Evolutionary conservation across 2,113 vertebrate species (phyloP), one percentile per base, ranked within the genome.

Genomic region (Trachemys scripta): DNA sequence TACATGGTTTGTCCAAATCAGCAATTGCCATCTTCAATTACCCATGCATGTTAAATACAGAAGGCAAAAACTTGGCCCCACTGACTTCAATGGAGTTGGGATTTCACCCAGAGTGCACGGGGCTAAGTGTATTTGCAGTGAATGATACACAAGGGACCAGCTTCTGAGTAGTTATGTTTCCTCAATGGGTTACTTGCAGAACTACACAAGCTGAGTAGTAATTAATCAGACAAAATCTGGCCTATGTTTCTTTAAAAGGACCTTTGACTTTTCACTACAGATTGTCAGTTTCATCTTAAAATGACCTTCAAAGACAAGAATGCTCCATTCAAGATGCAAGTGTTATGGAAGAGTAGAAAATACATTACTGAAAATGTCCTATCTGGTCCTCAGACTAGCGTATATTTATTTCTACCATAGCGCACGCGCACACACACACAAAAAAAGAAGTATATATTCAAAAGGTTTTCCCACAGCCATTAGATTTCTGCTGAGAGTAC

Each of bases 181-280:
- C 65, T n/a, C 65, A 69, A 9, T n/a, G 35, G 16, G 17, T n/a
- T 72, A 22, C 35, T 22, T 38, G 19, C 65, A 72, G 65, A 29
- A 42, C 78, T n/a, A 81, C 50, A 50, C n/a, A 50, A 11, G 50
- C 29, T 49, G 25, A 85, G 80, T 56, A 51, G 42, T 81, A 86
- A 76, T 31, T 12, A 82, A 6, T 9, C 54, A 31, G 81, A 87
- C 65, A 38, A 88, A 65, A 29, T 22, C 50, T 38, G 10, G 81
- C n/a, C 5, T 47, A 0, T 20, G n/a, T n/a, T 38, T 83, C 65
- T 49, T 85, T 57, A 2, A 0, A 5, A n/a, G 17, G 5, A 5
- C 12, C 31, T 16, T 25, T 80, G 62, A 6, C 8, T 91, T 91
- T 83, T 72, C 56, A 56, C 12, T 62, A 62, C 6, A 17, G 27